phyloP scores from a whole-genome alignment of 2,113 vertebrate genomes.

The Columba livia region DNA sequence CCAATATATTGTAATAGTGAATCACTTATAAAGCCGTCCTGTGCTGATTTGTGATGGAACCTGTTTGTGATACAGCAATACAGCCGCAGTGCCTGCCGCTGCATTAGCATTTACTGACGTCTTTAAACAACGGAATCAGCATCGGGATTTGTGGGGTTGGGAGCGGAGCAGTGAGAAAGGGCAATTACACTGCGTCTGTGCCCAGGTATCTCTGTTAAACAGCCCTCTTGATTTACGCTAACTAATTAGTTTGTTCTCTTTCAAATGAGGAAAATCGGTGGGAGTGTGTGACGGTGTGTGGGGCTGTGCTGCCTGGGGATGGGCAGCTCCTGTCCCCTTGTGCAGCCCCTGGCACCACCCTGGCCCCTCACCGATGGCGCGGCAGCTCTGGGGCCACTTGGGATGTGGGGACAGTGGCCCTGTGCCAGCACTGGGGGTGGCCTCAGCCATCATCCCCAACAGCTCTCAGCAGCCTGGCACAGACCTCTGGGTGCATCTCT shows the following conservation, averaged over 20 bases:
- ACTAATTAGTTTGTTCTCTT: not conserved
- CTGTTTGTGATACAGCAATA: slow-evolving; percentile 40
- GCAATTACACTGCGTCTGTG: not conserved
- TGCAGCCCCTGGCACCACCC: too few species aligned
- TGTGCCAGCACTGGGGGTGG: not conserved
- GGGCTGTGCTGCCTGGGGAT: not conserved
- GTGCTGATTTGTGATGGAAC: slow-evolving; percentile 52
- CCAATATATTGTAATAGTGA: not conserved
- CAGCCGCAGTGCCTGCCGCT: slow-evolving; percentile 1
- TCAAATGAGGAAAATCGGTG: not conserved
- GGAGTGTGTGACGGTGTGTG: accelerated
- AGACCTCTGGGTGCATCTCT: not conserved
- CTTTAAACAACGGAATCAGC: not conserved
- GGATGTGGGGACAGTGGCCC: accelerated
- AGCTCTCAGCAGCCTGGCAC: not conserved
- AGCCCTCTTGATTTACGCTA: not conserved
- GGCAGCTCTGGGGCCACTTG: not conserved
- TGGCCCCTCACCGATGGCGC: too few species aligned
- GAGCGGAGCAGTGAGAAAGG: not conserved
- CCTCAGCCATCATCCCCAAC: not conserved
- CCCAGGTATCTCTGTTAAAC: not conserved
- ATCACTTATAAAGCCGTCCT: slow-evolving; percentile 50
- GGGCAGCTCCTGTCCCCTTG: not conserved
- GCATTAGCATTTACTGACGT: slow-evolving; percentile 56
- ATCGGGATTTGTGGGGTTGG: slow-evolving; percentile 13